phyloP scores from a whole-genome alignment of 2,888 invertebrate genomes.

The Caenorhabditis macrosperma region DNA sequence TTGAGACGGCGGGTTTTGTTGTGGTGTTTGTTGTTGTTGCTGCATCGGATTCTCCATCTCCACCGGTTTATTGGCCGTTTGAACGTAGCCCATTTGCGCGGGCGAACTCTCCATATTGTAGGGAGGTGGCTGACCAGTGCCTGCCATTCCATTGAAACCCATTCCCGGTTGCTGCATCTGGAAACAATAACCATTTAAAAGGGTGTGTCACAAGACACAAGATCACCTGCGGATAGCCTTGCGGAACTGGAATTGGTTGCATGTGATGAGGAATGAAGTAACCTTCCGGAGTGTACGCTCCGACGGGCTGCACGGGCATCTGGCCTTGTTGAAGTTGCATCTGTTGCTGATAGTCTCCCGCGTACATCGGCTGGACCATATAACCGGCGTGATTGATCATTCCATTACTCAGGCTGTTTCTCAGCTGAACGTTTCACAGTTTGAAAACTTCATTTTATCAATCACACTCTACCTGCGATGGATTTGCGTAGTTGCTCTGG shows the following conservation, averaged over 20 bases:
- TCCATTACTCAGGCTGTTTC: slow-evolving; percentile 70
- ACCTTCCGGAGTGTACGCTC: slow-evolving; percentile 56
- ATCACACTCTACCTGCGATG: slow-evolving; percentile 39
- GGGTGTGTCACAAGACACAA: neutral
- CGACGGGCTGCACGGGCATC: slow-evolving; percentile 57
- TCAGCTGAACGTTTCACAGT: slow-evolving; percentile 52
- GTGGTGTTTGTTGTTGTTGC: slow-evolving; percentile 38
- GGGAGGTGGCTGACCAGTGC: slow-evolving; percentile 9
- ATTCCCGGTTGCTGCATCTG: slow-evolving; percentile 51
- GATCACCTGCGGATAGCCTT: slow-evolving; percentile 40
- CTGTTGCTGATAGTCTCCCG: slow-evolving; percentile 53
- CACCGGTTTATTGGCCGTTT: slow-evolving; percentile 49
- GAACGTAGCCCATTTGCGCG: slow-evolving; percentile 51
- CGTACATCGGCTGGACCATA: slow-evolving; percentile 54
- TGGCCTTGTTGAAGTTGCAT: slow-evolving; percentile 56
- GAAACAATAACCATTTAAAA: neutral
- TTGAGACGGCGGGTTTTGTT: slow-evolving; percentile 10
- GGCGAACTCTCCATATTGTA: slow-evolving; percentile 33
- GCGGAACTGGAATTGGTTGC: slow-evolving; percentile 45
- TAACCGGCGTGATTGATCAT: slow-evolving; percentile 67
- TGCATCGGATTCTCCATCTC: slow-evolving; percentile 42
- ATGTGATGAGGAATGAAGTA: slow-evolving; percentile 57
- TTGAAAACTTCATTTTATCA: neutral
- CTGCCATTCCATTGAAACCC: slow-evolving; percentile 39
- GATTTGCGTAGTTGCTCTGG: slow-evolving; percentile 53